These are phyloP conservation scores for Dryobotodes eremita DNA, from an alignment of 2,888 invertebrate genomes.

Conservation along the genomic window DNA sequence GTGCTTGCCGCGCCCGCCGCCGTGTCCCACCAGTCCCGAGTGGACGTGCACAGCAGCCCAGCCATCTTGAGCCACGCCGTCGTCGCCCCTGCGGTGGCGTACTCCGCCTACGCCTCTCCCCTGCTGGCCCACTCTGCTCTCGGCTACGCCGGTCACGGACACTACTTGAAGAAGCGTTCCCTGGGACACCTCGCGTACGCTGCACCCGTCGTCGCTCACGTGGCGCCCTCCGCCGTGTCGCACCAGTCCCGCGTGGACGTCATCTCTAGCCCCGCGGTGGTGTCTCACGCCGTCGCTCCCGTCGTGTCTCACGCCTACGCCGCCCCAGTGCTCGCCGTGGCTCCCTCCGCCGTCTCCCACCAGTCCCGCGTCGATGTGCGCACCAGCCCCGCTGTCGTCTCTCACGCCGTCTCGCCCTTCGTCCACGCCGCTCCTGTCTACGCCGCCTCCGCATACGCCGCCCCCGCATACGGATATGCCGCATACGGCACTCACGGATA, in stretches of 20 bases:
- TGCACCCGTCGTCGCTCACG: constrained; percentile 69
- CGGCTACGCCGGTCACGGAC: constrained; percentile 73
- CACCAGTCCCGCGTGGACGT: constrained; percentile 84
- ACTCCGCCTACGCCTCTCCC: constrained; percentile 64
- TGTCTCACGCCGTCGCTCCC: constrained; percentile 77
- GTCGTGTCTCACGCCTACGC: constrained; percentile 71
- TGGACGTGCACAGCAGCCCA: constrained; percentile 77
- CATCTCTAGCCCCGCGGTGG: constrained; percentile 71
- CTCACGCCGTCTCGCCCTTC: constrained; percentile 71
- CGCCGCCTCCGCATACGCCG: constrained; percentile 69
- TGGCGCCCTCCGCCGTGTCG: constrained; percentile 86
- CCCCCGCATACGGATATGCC: constrained; percentile 68
- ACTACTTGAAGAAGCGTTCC: constrained; percentile 79
- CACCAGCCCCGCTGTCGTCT: constrained; percentile 76
- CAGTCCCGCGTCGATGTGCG: constrained; percentile 87
- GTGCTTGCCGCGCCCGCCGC: constrained; percentile 69
- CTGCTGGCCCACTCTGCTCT: constrained; percentile 67
- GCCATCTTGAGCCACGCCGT: constrained; percentile 73
- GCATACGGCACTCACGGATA: constrained; percentile 71
- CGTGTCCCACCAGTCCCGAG: constrained; percentile 82
- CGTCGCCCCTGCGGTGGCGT: constrained; percentile 55
- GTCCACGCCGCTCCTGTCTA: constrained; percentile 73
- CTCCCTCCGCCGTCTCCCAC: constrained; percentile 87
- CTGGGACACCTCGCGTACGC: constrained; percentile 75
- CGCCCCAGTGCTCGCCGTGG: constrained; percentile 75